Evolutionary conservation across 2,113 vertebrate species (phyloP).

Genomic region (Plestiodon gilberti): DNA sequence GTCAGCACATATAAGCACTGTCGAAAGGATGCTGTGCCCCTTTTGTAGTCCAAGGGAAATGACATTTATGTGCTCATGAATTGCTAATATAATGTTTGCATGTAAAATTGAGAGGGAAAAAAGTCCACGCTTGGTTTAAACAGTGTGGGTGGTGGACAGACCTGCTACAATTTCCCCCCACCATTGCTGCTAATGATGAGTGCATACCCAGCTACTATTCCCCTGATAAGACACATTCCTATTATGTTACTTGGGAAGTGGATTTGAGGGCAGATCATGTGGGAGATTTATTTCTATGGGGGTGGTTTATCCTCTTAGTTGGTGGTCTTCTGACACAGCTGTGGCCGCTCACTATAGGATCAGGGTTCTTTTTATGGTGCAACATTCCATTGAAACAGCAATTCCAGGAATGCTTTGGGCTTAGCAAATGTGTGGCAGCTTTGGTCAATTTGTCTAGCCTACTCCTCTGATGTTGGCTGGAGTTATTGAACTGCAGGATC

Average conservation of each 20-base stretch:
- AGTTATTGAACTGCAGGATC: neutral
- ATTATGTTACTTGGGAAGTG: constrained; percentile 20
- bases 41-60: constrained; percentile 15
- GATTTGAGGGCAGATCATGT: neutral
- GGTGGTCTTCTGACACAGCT: neutral
- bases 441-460: neutral
- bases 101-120: neutral
- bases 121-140: neutral
- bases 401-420: constrained; percentile 2
- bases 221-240: constrained; percentile 9
- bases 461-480: neutral
- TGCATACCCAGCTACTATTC: neutral
- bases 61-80: constrained; percentile 16
- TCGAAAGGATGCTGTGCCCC: neutral
- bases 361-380: constrained; percentile 13
- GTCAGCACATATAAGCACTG: constrained; percentile 21
- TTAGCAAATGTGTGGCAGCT: constrained; percentile 1
- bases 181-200: neutral
- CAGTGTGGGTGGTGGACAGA: neutral
- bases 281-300: constrained; percentile 20
- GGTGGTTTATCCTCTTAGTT: constrained; percentile 24
- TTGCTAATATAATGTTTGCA: constrained; percentile 12
- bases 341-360: neutral
- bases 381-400: neutral
- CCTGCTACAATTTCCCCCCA: neutral